A percentile compares a stretch with the other conserved stretches of the same genome.
Evolutionary conservation across 2,888 invertebrate genomes (phyloP).

Genomic region (Rotaria magnacalcarata): DNA sequence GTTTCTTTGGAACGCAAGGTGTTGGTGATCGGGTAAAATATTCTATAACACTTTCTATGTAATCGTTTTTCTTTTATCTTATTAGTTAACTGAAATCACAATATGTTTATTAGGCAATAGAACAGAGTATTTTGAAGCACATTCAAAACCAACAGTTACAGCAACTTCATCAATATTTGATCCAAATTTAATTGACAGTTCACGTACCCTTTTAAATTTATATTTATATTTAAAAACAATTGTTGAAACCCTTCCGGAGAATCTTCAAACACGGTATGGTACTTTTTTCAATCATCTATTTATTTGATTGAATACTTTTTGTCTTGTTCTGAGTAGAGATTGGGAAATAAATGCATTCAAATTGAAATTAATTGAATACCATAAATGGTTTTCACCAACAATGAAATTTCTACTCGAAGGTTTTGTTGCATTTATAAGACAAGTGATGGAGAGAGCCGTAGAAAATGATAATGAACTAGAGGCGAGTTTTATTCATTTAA

Average conservation of each 20-base stretch:
- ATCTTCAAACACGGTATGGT: neutral
- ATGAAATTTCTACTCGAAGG: conserved; percentile 30
- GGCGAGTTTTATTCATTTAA: neutral
- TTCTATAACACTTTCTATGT: neutral
- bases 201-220: neutral
- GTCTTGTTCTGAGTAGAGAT: neutral
- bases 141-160: neutral
- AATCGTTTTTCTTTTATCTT: neutral
- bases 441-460: conserved; percentile 5
- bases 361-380: conserved; percentile 14
- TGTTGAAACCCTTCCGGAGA: neutral
- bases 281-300: neutral
- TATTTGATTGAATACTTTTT: neutral
- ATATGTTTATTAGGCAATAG: neutral
- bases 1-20: neutral
- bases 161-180: neutral
- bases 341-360: neutral
- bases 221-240: conserved; percentile 18
- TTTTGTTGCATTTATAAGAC: neutral
- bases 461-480: neutral
- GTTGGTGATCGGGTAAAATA: neutral
- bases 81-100: neutral
- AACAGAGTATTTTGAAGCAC: neutral
- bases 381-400: conserved; percentile 11
- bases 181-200: conserved; percentile 18